phyloP scores from a whole-genome alignment of 2,113 vertebrate genomes.

The Ginglymostoma cirratum region DNA sequence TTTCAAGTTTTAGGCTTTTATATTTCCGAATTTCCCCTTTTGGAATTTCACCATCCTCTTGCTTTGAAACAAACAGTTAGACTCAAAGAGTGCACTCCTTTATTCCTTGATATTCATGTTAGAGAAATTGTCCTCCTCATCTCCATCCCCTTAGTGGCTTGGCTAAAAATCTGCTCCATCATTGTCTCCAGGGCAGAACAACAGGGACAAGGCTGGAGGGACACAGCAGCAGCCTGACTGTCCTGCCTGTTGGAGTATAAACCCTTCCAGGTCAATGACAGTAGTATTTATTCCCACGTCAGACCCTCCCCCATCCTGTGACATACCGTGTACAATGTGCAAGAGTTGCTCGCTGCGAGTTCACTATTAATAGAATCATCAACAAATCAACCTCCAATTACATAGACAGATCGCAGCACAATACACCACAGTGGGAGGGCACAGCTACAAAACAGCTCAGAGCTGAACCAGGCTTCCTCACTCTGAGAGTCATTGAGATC shows the following conservation, averaged over 20 bases:
- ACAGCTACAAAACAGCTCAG: not conserved
- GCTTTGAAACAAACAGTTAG: not conserved
- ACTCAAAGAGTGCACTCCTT: not conserved
- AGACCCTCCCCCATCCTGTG: not conserved
- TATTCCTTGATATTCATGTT: not conserved
- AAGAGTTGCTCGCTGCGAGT: not conserved
- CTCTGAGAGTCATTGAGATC: too few species aligned
- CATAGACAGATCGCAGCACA: not conserved
- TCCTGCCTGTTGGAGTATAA: not conserved
- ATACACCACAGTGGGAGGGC: not conserved
- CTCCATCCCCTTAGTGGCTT: not conserved
- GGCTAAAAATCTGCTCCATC: not conserved
- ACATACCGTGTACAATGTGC: not conserved
- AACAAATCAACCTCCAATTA: conserved; percentile 25
- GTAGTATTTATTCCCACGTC: not conserved
- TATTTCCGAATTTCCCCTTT: too few species aligned
- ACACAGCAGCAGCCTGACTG: not conserved
- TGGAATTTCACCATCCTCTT: not conserved
- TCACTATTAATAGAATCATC: not conserved
- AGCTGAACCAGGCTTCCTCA: not conserved
- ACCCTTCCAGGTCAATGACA: not conserved
- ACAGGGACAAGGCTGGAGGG: not conserved
- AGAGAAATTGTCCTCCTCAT: not conserved
- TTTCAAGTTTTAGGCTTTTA: too few species aligned
- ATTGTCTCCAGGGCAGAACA: not conserved